Evolutionary conservation across 1,140 invertebrate species (phyloP).

Genomic region (Lepidurus arcticus): DNA sequence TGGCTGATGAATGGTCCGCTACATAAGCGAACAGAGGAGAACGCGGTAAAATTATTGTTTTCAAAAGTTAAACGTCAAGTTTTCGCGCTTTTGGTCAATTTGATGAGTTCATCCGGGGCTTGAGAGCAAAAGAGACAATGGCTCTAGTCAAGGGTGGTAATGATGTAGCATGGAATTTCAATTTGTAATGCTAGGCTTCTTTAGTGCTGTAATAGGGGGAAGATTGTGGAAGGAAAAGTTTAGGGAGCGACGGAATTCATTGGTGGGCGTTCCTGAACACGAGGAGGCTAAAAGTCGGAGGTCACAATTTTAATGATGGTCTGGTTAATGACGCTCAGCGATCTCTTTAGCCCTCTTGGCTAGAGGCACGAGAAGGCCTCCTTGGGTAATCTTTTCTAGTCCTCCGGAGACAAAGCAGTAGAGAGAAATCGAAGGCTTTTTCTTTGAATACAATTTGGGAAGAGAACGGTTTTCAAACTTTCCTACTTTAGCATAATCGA

Average conservation of each 20-base stretch:
- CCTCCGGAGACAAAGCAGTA: background rate
- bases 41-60: background rate
- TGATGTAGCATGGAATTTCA: conserved; percentile 7
- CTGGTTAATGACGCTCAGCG: background rate
- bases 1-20: background rate
- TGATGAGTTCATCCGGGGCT: background rate
- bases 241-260: background rate
- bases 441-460: background rate
- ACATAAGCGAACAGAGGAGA: background rate
- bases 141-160: conserved; percentile 5
- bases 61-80: background rate
- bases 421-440: background rate
- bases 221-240: background rate
- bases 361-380: background rate
- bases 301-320: background rate
- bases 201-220: background rate
- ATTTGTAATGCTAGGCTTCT: background rate
- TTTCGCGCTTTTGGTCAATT: background rate
- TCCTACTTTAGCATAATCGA: no score
- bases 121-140: background rate
- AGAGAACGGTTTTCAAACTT: no score
- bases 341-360: conserved; percentile 2
- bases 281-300: background rate
- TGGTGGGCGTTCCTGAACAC: background rate
- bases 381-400: background rate